A percentile compares a stretch with the other conserved stretches of the same genome.
These are phyloP conservation scores for Gandaritis pyraliata DNA, from an alignment of 2,888 invertebrate species.

Conservation along the genomic window DNA sequence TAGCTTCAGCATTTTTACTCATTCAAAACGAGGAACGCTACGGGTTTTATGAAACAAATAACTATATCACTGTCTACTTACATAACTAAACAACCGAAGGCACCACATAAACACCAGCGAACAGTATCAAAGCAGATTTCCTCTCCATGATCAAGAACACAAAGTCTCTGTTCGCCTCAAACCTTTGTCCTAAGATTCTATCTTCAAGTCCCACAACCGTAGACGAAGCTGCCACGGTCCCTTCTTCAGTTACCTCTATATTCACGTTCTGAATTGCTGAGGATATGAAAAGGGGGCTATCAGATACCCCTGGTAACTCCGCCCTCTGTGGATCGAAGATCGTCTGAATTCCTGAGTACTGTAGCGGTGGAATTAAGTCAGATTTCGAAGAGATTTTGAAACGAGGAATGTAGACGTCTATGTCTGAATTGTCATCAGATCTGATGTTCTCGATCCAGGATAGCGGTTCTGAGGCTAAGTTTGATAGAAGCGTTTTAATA, in stretches of 20 bases:
- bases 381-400: slow-evolving; percentile 80
- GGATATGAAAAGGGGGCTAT: slow-evolving; percentile 83
- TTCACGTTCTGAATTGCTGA: slow-evolving; percentile 88
- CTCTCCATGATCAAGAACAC: slow-evolving; percentile 87
- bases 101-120: slow-evolving; percentile 83
- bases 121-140: slow-evolving; percentile 83
- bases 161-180: slow-evolving; percentile 87
- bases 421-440: slow-evolving; percentile 70
- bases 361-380: slow-evolving; percentile 73
- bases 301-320: slow-evolving; percentile 85
- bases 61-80: not conserved
- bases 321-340: slow-evolving; percentile 84
- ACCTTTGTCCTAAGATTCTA: slow-evolving; percentile 78
- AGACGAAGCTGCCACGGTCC: slow-evolving; percentile 87
- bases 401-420: slow-evolving; percentile 85
- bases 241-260: slow-evolving; percentile 90
- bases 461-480: slow-evolving; percentile 75
- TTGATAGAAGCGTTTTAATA: slow-evolving; percentile 76
- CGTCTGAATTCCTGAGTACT: slow-evolving; percentile 86
- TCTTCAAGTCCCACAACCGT: slow-evolving; percentile 80
- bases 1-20: too few relatives aligned
- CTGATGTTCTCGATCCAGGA: slow-evolving; percentile 80
- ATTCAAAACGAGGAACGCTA: too few relatives aligned
- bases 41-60: not conserved
- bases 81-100: slow-evolving; percentile 50